Evolutionary conservation across 2,113 vertebrate genomes (phyloP).

Genomic region (Trochalopteron elliotii): DNA sequence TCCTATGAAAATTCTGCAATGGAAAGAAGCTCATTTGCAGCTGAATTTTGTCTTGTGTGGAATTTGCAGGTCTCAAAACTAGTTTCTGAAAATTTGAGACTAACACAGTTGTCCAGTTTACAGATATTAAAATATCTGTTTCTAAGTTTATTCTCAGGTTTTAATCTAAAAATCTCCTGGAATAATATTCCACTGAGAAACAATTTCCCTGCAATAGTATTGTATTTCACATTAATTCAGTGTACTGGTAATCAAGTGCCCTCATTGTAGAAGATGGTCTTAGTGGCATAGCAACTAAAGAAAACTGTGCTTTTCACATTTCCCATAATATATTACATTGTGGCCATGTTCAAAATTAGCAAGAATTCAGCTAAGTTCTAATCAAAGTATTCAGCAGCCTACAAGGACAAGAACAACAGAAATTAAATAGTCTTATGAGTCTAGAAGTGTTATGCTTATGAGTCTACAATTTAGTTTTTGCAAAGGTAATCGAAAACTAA

Average conservation of each 20-base stretch:
- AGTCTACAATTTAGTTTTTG: background rate
- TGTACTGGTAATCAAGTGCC: background rate
- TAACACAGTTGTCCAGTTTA: background rate
- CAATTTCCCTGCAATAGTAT: background rate
- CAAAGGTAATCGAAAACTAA: background rate
- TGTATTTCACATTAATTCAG: background rate
- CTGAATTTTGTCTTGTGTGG: background rate
- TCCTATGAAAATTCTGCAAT: background rate
- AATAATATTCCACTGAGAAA: background rate
- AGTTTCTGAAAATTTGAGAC: background rate
- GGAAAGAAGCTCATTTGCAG: background rate
- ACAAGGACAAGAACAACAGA: background rate
- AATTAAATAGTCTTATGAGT: background rate
- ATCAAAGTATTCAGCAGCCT: background rate
- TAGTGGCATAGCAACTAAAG: background rate
- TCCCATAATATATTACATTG: background rate
- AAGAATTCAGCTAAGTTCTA: background rate
- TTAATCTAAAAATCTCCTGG: background rate
- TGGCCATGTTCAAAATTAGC: background rate
- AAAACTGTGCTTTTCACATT: background rate
- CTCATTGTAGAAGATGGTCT: background rate
- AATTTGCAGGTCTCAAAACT: background rate
- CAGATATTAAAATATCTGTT: background rate
- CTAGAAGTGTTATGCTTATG: background rate
- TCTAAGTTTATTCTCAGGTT: background rate